Conservation (phyloP, 2,888 invertebrate genomes). For the Ethmia dodecea region DNA sequence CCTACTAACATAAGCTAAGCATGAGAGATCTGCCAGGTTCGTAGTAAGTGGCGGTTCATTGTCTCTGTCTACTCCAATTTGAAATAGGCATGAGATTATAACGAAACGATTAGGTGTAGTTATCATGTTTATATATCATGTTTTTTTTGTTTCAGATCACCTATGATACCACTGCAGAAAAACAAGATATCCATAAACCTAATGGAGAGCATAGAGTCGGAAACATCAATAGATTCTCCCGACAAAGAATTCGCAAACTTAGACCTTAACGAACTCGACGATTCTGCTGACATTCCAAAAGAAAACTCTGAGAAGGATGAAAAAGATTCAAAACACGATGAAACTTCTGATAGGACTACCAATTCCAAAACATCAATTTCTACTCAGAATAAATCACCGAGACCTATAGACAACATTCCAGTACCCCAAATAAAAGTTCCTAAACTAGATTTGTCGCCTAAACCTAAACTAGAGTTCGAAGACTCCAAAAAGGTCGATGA, state of each 20-base stretch:
- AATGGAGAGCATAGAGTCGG: conserved; percentile 74
- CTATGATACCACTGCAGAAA: conserved; percentile 65
- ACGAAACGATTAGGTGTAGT: too few species aligned
- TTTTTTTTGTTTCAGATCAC: conserved; percentile 46
- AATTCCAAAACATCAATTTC: conserved; percentile 38
- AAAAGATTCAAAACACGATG: conserved; percentile 43
- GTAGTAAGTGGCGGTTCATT: too few species aligned
- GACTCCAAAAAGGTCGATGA: conserved; percentile 46
- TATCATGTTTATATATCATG: too few species aligned
- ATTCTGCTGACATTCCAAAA: conserved; percentile 40
- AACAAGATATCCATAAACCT: conserved; percentile 72
- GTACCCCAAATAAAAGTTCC: conserved; percentile 65
- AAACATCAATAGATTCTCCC: conserved; percentile 70
- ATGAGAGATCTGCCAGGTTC: too few species aligned
- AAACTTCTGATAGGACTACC: conserved; percentile 39
- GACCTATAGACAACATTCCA: conserved; percentile 33
- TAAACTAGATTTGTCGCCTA: conserved; percentile 47
- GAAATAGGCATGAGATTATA: too few species aligned
- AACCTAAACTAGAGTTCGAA: conserved; percentile 36
- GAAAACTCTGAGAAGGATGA: conserved; percentile 42
- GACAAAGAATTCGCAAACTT: conserved; percentile 65
- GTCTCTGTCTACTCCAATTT: too few species aligned
- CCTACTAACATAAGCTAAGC: too few species aligned
- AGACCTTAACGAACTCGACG: conserved; percentile 62
- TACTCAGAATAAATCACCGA: conserved; percentile 30